Percentiles rank a stretch among this genome's conserved stretches.
phyloP scores from a whole-genome alignment of 2,797 vertebrate species.

The Anguilla marmorata region DNA sequence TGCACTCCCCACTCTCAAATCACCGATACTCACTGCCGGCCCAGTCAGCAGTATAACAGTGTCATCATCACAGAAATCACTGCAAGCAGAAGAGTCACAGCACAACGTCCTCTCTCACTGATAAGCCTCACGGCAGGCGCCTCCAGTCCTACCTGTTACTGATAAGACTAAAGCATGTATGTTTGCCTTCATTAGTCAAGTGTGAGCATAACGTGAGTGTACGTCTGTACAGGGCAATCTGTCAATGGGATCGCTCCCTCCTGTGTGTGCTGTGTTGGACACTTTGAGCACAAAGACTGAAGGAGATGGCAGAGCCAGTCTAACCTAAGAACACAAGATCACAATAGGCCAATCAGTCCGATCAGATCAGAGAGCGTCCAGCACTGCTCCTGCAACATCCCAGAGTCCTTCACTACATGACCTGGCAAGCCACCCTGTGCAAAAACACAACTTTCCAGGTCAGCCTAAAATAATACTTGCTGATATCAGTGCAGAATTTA shows the following conservation, averaged over 20 bases:
- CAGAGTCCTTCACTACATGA: no score
- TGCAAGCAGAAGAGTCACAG: not conserved
- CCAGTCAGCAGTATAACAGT: not conserved
- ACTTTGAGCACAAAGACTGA: not conserved
- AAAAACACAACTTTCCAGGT: no score
- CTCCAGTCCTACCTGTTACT: not conserved
- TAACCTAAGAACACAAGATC: no score
- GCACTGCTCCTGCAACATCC: no score
- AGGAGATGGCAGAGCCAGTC: not conserved
- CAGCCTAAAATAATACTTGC: no score
- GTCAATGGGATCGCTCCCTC: not conserved
- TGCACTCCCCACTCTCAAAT: not conserved
- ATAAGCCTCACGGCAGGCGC: not conserved
- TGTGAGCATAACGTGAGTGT: not conserved
- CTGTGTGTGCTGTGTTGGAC: not conserved
- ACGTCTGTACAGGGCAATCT: not conserved
- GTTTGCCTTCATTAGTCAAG: not conserved
- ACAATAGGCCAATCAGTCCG: no score
- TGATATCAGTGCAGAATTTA: no score
- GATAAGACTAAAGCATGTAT: not conserved
- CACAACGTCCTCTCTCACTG: not conserved
- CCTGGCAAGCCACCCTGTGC: no score
- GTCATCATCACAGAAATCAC: not conserved
- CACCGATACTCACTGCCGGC: not conserved
- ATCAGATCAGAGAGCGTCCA: no score